Conservation (phyloP, 2,797 vertebrate species). For the Eutrigla gurnardus region DNA sequence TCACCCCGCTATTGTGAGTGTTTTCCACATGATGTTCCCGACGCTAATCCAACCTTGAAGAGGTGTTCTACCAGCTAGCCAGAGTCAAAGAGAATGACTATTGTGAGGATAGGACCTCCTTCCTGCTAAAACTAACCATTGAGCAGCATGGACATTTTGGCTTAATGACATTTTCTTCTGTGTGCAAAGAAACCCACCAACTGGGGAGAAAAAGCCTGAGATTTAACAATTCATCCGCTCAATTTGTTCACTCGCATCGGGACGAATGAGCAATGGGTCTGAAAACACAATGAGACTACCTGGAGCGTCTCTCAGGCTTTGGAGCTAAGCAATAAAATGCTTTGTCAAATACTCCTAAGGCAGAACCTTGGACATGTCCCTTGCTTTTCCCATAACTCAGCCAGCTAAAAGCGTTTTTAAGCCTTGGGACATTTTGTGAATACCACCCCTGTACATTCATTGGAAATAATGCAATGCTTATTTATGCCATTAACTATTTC, state of each 20-base stretch:
- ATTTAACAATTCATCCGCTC: neutral
- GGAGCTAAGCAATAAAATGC: neutral
- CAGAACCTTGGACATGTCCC: neutral
- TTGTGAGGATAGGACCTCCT: too few relatives aligned
- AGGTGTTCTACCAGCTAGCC: neutral
- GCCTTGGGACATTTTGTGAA: neutral
- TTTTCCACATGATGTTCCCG: too few relatives aligned
- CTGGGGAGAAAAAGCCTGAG: neutral
- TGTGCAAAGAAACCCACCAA: conserved; percentile 1
- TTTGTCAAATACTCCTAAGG: neutral
- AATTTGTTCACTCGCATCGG: neutral
- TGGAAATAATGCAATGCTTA: too few relatives aligned
- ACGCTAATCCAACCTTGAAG: too few relatives aligned
- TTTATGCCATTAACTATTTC: too few relatives aligned
- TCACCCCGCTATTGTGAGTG: too few relatives aligned
- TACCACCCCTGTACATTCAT: neutral
- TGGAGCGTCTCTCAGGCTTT: neutral
- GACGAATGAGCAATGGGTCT: neutral
- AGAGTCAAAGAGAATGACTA: neutral
- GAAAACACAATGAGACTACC: neutral
- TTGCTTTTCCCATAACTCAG: neutral
- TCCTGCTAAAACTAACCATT: neutral
- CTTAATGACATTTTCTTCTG: neutral
- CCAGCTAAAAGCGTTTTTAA: neutral
- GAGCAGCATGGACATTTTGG: neutral